Evolutionary conservation across 92 coral and sea anemone genomes (phyloP).

Genomic region (Pocillopora meandrina): DNA sequence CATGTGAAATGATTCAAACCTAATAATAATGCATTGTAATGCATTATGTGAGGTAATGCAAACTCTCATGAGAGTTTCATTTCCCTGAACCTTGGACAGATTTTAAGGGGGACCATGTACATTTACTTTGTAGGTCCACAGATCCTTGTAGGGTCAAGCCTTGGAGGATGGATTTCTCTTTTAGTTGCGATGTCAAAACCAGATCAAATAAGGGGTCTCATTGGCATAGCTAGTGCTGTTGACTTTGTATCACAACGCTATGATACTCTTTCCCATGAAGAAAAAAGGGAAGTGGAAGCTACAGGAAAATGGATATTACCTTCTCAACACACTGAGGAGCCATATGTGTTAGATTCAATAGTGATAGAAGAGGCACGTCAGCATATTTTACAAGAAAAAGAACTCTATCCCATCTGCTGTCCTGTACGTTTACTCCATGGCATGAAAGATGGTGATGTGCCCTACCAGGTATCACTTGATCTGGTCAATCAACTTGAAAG

Average conservation of each 20-base stretch:
- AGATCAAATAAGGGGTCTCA: constrained; percentile 73
- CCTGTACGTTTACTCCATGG: constrained; percentile 87
- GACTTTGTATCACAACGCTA: constrained; percentile 68
- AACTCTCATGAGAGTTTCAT: too few species aligned
- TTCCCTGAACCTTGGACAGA: background rate
- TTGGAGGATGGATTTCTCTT: constrained; percentile 90
- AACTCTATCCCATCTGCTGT: constrained; percentile 48
- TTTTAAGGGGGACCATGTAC: background rate
- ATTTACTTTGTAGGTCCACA: constrained; percentile 63
- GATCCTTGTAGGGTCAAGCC: constrained; percentile 88
- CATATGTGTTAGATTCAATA: constrained; percentile 65
- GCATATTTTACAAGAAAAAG: constrained; percentile 49
- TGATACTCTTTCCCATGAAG: constrained; percentile 59
- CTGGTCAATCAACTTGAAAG: constrained; percentile 58
- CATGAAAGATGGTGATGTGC: constrained; percentile 77
- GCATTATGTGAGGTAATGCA: too few species aligned
- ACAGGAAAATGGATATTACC: constrained; percentile 76
- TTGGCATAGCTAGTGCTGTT: constrained; percentile 82
- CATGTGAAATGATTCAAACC: too few species aligned
- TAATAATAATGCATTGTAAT: too few species aligned
- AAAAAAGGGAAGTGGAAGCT: constrained; percentile 57
- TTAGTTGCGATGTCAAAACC: constrained; percentile 76
- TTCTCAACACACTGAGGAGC: constrained; percentile 62
- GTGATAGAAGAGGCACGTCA: constrained; percentile 68
- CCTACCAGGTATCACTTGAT: constrained; percentile 73